A percentile compares a stretch with the other conserved stretches of the same genome.
phyloP scores from a whole-genome alignment of 2,888 invertebrate genomes.

The Xestia sexstrigata region DNA sequence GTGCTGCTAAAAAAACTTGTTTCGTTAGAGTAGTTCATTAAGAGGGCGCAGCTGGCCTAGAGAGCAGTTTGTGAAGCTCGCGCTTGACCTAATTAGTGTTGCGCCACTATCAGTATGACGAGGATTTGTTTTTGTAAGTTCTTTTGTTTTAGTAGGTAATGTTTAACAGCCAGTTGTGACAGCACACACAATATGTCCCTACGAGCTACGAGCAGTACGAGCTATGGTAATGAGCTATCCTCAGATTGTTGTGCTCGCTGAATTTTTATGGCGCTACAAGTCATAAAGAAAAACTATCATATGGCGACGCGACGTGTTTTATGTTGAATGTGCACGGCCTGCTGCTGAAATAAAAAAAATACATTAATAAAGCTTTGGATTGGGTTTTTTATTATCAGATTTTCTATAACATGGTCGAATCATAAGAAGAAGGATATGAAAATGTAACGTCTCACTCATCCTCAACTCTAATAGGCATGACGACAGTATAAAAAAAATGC shows the following conservation, averaged over 20 bases:
- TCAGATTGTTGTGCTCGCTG: slow-evolving; percentile 58
- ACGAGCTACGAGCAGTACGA: slow-evolving; percentile 39
- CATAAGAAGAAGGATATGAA: background rate
- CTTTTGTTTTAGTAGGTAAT: slow-evolving; percentile 75
- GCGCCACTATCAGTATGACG: slow-evolving; percentile 79
- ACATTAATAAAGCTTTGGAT: slow-evolving; percentile 23
- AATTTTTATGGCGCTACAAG: slow-evolving; percentile 60
- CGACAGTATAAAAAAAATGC: too few relatives aligned
- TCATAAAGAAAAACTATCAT: slow-evolving; percentile 60
- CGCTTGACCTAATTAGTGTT: slow-evolving; percentile 86
- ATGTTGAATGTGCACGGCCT: slow-evolving; percentile 23
- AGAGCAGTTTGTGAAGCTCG: slow-evolving; percentile 82
- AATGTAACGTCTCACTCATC: background rate
- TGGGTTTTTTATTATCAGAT: background rate
- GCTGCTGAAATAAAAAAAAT: slow-evolving; percentile 26
- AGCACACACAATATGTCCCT: slow-evolving; percentile 64
- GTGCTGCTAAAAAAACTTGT: slow-evolving; percentile 83
- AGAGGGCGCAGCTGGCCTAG: slow-evolving; percentile 79
- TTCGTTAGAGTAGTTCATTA: slow-evolving; percentile 86
- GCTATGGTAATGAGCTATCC: slow-evolving; percentile 65
- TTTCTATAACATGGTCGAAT: background rate
- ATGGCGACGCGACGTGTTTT: slow-evolving; percentile 35
- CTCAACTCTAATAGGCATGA: background rate
- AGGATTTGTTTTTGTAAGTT: slow-evolving; percentile 79
- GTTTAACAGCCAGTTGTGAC: slow-evolving; percentile 66